Conservation (phyloP, 2,113 vertebrate genomes). For the Hiodon tergisus region DNA sequence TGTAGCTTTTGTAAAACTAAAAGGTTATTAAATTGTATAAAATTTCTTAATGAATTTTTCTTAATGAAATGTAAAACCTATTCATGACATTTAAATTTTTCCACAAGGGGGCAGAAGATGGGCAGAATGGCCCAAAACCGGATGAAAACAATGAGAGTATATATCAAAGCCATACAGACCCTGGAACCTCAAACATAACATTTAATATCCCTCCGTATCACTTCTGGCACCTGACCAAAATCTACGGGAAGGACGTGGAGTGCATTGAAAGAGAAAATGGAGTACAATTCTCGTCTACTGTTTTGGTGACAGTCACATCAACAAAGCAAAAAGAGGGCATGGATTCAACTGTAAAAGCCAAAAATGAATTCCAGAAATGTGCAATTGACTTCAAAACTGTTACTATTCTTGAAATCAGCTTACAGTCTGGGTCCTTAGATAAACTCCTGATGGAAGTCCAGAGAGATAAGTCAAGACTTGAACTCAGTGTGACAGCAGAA, state of each 20-base stretch:
- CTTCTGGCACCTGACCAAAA: background rate
- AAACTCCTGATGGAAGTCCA: background rate
- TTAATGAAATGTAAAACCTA: too few relatives aligned
- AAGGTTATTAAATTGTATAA: too few relatives aligned
- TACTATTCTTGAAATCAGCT: background rate
- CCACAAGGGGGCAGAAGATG: background rate
- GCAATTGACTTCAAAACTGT: background rate
- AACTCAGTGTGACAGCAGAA: conserved; percentile 33
- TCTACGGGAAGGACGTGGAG: conserved; percentile 9
- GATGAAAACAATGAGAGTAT: too few relatives aligned
- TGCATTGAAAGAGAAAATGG: background rate
- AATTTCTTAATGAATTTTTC: too few relatives aligned
- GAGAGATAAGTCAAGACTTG: conserved; percentile 12
- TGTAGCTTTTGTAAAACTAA: too few relatives aligned
- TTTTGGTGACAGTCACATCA: conserved; percentile 2
- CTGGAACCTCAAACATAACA: too few relatives aligned
- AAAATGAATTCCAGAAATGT: conserved; percentile 2
- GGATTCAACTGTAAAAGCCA: background rate
- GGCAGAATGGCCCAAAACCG: background rate
- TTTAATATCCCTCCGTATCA: background rate
- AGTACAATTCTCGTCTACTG: background rate
- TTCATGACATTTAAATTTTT: too few relatives aligned
- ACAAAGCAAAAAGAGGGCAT: background rate
- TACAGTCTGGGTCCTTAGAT: background rate
- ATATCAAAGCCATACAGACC: background rate